Percentiles rank a stretch among this genome's conserved stretches.
These are phyloP conservation scores for Tinea pellionella DNA, from an alignment of 2,888 invertebrate genomes.

Conservation along the genomic window DNA sequence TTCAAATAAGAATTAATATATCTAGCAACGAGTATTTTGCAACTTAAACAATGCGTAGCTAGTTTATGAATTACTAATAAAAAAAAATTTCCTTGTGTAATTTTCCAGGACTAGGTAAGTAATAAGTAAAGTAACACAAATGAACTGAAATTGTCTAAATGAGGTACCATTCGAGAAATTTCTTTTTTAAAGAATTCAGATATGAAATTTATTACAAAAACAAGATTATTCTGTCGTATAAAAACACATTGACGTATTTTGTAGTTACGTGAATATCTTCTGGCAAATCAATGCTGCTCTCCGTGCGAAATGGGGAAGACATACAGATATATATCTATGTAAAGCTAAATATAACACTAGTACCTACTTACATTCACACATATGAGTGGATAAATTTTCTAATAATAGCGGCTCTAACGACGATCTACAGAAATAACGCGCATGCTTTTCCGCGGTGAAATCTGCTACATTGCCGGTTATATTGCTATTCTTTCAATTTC, in stretches of 20 bases:
- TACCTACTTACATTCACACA: constrained; percentile 9
- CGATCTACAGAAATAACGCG: constrained; percentile 34
- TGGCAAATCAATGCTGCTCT: background rate
- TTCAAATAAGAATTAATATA: too few relatives aligned
- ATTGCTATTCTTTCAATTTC: background rate
- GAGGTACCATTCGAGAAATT: too few relatives aligned
- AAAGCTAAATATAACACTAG: constrained; percentile 5
- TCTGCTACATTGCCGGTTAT: constrained; percentile 5
- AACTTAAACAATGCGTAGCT: too few relatives aligned
- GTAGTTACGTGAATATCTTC: constrained; percentile 10
- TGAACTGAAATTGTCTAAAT: too few relatives aligned
- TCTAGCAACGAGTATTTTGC: too few relatives aligned
- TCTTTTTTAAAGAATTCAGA: too few relatives aligned
- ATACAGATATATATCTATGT: background rate
- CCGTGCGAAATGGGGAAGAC: background rate
- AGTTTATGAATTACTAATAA: too few relatives aligned
- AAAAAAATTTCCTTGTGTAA: too few relatives aligned
- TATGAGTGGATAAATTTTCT: constrained; percentile 38
- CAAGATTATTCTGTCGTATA: background rate
- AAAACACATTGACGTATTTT: background rate
- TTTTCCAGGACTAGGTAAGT: too few relatives aligned
- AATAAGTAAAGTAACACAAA: too few relatives aligned
- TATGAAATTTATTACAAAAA: background rate
- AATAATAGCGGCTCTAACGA: constrained; percentile 41
- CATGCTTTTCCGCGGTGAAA: constrained; percentile 19